A percentile compares a stretch with the other conserved stretches of the same genome.
Evolutionary conservation across 1,140 invertebrate genomes (phyloP).

Genomic region (Neodiprion fabricii): DNA sequence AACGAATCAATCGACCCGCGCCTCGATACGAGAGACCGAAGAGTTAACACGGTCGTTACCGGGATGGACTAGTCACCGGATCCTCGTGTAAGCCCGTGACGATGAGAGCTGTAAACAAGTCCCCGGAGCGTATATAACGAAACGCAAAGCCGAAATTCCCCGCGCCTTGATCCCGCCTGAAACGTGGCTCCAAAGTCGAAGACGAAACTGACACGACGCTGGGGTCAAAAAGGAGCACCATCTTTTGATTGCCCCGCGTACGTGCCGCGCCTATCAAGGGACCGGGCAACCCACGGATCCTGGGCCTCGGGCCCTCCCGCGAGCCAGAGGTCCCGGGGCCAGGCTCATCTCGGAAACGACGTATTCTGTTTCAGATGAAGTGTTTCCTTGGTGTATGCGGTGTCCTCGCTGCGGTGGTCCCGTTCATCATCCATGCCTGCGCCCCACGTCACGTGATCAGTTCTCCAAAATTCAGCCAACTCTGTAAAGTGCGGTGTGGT

Average conservation of each 20-base stretch:
- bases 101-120: background rate
- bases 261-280: background rate
- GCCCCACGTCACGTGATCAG: background rate
- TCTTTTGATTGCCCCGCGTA: slow-evolving; percentile 1
- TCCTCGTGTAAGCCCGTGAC: background rate
- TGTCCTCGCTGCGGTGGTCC: slow-evolving; percentile 6
- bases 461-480: background rate
- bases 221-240: slow-evolving; percentile 3
- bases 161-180: no score
- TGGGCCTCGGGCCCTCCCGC: background rate
- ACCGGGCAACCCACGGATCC: background rate
- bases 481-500: no score
- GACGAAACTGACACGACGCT: background rate
- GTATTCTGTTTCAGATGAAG: slow-evolving; percentile 7
- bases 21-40: background rate
- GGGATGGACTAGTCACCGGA: background rate
- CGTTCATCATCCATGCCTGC: background rate
- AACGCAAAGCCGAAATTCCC: no score
- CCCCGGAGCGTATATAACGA: no score
- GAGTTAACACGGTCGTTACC: no score
- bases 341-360: slow-evolving; percentile 6
- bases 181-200: background rate
- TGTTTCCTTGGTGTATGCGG: background rate
- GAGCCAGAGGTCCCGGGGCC: slow-evolving; percentile 5
- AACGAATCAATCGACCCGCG: background rate